phyloP scores from a whole-genome alignment of 2,888 invertebrate species.

The Sinhomidia bicolor region DNA sequence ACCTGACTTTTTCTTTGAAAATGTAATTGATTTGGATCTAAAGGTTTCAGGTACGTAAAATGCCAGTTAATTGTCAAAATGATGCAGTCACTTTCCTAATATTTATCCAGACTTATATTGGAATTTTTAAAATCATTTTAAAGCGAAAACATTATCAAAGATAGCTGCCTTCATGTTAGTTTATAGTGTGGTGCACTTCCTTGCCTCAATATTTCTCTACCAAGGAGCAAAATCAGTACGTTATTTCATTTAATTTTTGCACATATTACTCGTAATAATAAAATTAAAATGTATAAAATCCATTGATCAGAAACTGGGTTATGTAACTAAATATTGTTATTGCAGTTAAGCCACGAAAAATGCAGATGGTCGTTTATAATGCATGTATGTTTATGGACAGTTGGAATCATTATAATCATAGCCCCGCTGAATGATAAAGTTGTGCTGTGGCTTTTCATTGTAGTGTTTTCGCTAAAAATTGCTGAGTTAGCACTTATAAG shows the following conservation, averaged over 20 bases:
- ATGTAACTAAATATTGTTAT: too few relatives aligned
- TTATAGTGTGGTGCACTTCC: slow-evolving; percentile 60
- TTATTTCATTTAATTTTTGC: not conserved
- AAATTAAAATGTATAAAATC: too few relatives aligned
- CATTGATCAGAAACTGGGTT: too few relatives aligned
- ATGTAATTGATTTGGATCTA: slow-evolving; percentile 27
- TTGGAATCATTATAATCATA: slow-evolving; percentile 64
- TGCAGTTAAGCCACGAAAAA: slow-evolving; percentile 70
- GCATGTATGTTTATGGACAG: slow-evolving; percentile 60
- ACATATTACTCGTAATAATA: too few relatives aligned
- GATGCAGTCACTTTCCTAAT: too few relatives aligned
- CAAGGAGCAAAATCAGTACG: slow-evolving; percentile 66
- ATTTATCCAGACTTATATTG: too few relatives aligned
- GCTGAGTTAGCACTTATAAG: slow-evolving; percentile 62
- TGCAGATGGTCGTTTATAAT: slow-evolving; percentile 72
- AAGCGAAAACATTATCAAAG: slow-evolving; percentile 58
- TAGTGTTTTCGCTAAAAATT: slow-evolving; percentile 66
- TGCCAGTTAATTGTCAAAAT: too few relatives aligned
- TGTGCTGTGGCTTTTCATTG: slow-evolving; percentile 61
- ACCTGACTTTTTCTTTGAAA: slow-evolving; percentile 59
- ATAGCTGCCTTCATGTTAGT: slow-evolving; percentile 63
- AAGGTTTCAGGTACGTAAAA: slow-evolving; percentile 41
- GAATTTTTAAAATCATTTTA: not conserved
- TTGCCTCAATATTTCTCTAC: slow-evolving; percentile 59
- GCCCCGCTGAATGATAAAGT: slow-evolving; percentile 63